phyloP scores from a whole-genome alignment of 2,888 invertebrate species.

The Sphecodes monilicornis region DNA sequence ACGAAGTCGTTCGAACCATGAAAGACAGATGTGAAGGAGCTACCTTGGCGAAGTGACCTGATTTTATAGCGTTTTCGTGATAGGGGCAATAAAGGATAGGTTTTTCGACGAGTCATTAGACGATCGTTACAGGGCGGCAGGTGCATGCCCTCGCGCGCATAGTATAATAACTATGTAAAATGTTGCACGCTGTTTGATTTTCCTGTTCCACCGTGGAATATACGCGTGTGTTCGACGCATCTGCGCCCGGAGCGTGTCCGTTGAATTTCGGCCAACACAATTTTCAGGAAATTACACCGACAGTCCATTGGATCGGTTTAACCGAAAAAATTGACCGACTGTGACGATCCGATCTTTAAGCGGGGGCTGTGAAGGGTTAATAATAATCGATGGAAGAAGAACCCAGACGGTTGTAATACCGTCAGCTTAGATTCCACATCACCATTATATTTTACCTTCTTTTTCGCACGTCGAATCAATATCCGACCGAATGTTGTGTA shows the following conservation, averaged over 20 bases:
- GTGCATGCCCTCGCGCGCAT: slow-evolving; percentile 51
- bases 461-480: slow-evolving; percentile 24
- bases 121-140: slow-evolving; percentile 71
- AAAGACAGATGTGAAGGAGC: slow-evolving; percentile 1
- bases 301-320: slow-evolving; percentile 47
- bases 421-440: slow-evolving; percentile 19
- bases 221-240: slow-evolving; percentile 69
- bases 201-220: slow-evolving; percentile 67
- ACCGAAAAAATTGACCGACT: slow-evolving; percentile 61
- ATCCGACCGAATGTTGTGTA: not conserved
- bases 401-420: slow-evolving; percentile 10
- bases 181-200: slow-evolving; percentile 66
- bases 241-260: slow-evolving; percentile 68
- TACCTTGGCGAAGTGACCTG: slow-evolving; percentile 15
- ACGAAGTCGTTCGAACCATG: not conserved
- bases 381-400: slow-evolving; percentile 35
- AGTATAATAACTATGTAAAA: slow-evolving; percentile 37
- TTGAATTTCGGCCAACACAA: slow-evolving; percentile 43
- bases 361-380: slow-evolving; percentile 40
- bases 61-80: slow-evolving; percentile 30
- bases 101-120: slow-evolving; percentile 74
- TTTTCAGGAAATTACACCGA: slow-evolving; percentile 71
- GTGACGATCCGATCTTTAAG: slow-evolving; percentile 35
- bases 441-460: slow-evolving; percentile 27
- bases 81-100: slow-evolving; percentile 42